A percentile compares a stretch with the other conserved stretches of the same genome.
Evolutionary conservation across 2,797 vertebrate species (phyloP).

Genomic region (Glossophaga mutica): DNA sequence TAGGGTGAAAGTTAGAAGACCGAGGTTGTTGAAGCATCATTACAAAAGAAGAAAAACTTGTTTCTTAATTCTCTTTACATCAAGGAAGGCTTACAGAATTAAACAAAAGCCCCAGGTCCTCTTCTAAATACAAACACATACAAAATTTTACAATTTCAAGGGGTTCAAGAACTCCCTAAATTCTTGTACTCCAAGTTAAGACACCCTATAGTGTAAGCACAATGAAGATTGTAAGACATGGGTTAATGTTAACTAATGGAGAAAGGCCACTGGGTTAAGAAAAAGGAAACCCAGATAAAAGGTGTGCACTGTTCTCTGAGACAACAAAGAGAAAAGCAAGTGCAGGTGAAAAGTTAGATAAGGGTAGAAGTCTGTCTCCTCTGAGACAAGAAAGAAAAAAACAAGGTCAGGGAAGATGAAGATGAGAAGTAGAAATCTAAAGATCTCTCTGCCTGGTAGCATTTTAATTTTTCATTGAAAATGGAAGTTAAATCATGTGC

Average conservation of each 20-base stretch:
- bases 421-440: not conserved
- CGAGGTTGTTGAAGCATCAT: not conserved
- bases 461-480: constrained; percentile 35
- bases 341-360: not conserved
- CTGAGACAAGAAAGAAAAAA: not conserved
- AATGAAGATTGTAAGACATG: not conserved
- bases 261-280: not conserved
- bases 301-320: not conserved
- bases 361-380: not conserved
- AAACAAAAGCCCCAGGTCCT: not conserved
- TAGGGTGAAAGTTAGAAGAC: not conserved
- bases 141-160: not conserved
- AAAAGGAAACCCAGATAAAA: not conserved
- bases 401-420: not conserved
- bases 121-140: constrained; percentile 15
- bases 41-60: not conserved
- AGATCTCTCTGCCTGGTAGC: not conserved
- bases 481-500: not conserved
- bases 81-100: constrained; percentile 1
- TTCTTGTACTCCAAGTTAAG: not conserved
- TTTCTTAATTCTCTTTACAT: not conserved
- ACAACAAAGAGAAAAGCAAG: not conserved
- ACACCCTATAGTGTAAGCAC: not conserved
- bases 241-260: not conserved
- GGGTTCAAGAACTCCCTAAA: constrained; percentile 1